Percentiles rank a stretch among this genome's conserved stretches.
phyloP scores from a whole-genome alignment of 2,113 vertebrate species.

The Trematomus loennbergii region DNA sequence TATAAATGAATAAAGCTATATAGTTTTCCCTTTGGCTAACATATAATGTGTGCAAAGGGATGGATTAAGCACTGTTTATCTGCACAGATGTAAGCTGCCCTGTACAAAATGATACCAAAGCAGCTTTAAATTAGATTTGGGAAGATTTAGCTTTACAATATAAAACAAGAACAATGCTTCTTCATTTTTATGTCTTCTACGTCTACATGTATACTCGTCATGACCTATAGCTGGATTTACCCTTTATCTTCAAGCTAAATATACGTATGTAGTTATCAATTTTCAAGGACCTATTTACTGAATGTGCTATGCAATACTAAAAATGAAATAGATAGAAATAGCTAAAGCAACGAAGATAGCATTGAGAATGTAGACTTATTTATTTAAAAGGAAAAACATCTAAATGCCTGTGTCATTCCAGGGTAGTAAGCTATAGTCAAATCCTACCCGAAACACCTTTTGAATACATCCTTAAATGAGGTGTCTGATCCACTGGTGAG shows the following conservation, averaged over 20 bases:
- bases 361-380: not conserved
- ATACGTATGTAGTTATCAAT: not conserved
- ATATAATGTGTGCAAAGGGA: too few species aligned
- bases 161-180: not conserved
- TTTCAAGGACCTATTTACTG: too few species aligned
- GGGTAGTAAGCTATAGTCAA: not conserved
- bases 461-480: not conserved
- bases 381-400: not conserved
- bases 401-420: not conserved
- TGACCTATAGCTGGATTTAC: not conserved
- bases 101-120: too few species aligned
- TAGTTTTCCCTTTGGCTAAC: not conserved
- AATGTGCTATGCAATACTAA: too few species aligned
- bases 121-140: not conserved
- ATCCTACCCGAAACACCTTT: not conserved
- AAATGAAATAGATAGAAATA: too few species aligned
- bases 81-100: too few species aligned
- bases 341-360: too few species aligned
- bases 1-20: not conserved
- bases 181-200: not conserved
- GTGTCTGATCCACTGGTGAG: not conserved
- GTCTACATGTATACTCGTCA: not conserved
- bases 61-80: too few species aligned
- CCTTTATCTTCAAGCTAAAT: not conserved
- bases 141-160: not conserved